Evolutionary conservation across 2,888 invertebrate species (phyloP).

Genomic region (Pinctada fucata): DNA sequence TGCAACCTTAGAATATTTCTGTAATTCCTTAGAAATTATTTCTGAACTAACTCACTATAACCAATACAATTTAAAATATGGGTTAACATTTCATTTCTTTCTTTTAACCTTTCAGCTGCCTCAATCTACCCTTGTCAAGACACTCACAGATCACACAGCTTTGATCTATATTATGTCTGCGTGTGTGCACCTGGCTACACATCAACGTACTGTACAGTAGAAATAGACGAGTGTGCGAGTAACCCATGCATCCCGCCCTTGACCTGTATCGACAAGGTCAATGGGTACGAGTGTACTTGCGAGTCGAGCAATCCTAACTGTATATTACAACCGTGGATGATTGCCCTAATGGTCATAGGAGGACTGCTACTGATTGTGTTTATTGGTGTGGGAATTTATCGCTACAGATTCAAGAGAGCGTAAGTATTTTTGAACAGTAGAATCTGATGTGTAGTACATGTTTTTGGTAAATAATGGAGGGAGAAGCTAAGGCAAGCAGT

Average conservation of each 20-base stretch:
- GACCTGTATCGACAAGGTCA: slow-evolving; percentile 9
- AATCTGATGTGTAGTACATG: background rate
- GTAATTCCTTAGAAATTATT: no score
- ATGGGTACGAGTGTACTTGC: slow-evolving; percentile 19
- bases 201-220: slow-evolving; percentile 6
- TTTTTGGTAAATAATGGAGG: background rate
- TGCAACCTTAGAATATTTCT: no score
- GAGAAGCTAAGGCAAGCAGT: background rate
- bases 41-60: no score
- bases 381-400: background rate
- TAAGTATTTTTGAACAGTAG: background rate
- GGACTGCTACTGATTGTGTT: slow-evolving; percentile 5
- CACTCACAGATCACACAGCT: slow-evolving; percentile 23
- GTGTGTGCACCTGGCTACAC: slow-evolving; percentile 17
- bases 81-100: no score
- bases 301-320: slow-evolving; percentile 5
- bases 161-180: slow-evolving; percentile 21
- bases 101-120: background rate
- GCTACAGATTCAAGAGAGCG: slow-evolving; percentile 4
- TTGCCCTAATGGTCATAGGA: slow-evolving; percentile 18
- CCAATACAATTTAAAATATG: no score
- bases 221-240: slow-evolving; percentile 23
- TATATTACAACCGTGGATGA: slow-evolving; percentile 9
- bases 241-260: slow-evolving; percentile 18
- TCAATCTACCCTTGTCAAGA: slow-evolving; percentile 15